Conservation (phyloP, 2,797 vertebrate genomes). For the Artibeus lituratus region DNA sequence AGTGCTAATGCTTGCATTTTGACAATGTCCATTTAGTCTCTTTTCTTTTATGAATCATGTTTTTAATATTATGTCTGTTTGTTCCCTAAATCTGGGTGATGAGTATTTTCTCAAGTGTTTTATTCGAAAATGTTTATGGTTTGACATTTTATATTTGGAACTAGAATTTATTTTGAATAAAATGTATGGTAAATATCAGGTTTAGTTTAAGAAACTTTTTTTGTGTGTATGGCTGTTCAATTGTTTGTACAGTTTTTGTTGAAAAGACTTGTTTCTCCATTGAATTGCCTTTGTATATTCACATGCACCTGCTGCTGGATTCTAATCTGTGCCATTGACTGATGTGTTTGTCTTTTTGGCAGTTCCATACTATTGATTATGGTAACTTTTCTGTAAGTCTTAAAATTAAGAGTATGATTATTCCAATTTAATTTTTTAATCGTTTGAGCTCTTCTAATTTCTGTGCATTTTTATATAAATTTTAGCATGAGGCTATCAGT, state of each 20-base stretch:
- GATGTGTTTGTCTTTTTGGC: not conserved
- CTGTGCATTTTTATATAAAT: not conserved
- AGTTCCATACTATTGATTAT: not conserved
- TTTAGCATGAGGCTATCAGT: not conserved
- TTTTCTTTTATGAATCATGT: not conserved
- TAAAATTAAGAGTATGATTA: not conserved
- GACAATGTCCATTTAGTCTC: not conserved
- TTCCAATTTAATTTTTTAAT: not conserved
- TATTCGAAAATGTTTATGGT: not conserved
- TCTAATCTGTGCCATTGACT: not conserved
- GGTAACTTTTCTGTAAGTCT: not conserved
- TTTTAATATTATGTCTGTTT: not conserved
- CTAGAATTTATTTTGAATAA: not conserved
- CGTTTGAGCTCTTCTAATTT: not conserved
- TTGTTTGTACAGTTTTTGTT: not conserved
- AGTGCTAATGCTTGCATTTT: not conserved
- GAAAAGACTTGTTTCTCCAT: not conserved
- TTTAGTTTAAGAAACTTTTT: not conserved
- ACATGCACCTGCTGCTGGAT: too few species aligned
- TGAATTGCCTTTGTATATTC: not conserved
- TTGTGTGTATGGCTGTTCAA: not conserved
- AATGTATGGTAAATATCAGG: not conserved
- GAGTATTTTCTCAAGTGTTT: not conserved
- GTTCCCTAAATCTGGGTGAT: not conserved
- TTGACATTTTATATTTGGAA: not conserved